Evolutionary conservation across 2,113 vertebrate genomes (phyloP).

Genomic region (Gasterosteus nipponicus): DNA sequence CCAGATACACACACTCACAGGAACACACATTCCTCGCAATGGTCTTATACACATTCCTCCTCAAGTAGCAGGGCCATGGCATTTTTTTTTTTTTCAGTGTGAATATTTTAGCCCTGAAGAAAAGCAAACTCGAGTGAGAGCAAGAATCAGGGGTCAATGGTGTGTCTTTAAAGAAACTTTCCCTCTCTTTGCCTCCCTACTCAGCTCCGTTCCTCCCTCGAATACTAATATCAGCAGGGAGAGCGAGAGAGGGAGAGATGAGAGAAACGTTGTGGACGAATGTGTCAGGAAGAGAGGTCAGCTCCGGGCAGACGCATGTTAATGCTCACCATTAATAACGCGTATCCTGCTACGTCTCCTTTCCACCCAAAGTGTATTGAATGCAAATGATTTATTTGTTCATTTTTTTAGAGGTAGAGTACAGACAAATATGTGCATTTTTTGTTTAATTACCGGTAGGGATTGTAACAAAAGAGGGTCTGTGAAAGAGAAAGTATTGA

Average conservation of each 20-base stretch:
- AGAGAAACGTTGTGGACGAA: conserved; percentile 89
- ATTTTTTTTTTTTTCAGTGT: conserved; percentile 86
- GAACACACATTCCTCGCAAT: conserved; percentile 49
- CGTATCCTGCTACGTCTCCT: conserved; percentile 85
- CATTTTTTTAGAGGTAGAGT: not conserved
- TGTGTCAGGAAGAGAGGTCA: conserved; percentile 93
- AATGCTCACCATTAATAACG: conserved; percentile 95
- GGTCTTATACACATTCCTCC: conserved; percentile 57
- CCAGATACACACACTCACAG: conserved; percentile 45
- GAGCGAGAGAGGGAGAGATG: conserved; percentile 79
- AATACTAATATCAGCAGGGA: conserved; percentile 87
- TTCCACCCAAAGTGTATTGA: conserved; percentile 31
- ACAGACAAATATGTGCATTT: not conserved
- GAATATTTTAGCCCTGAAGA: conserved; percentile 96
- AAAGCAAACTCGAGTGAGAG: conserved; percentile 92
- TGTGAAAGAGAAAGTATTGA: not conserved
- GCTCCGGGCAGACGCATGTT: conserved; percentile 89
- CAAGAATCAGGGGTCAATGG: conserved; percentile 91
- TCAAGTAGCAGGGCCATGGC: conserved; percentile 79
- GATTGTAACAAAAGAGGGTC: not conserved
- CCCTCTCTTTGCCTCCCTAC: conserved; percentile 79
- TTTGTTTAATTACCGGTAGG: not conserved
- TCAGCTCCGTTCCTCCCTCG: conserved; percentile 76
- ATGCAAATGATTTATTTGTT: not conserved
- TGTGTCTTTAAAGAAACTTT: conserved; percentile 90